Evolutionary conservation across 2,888 invertebrate genomes (phyloP).

Genomic region (Spodoptera exigua): DNA sequence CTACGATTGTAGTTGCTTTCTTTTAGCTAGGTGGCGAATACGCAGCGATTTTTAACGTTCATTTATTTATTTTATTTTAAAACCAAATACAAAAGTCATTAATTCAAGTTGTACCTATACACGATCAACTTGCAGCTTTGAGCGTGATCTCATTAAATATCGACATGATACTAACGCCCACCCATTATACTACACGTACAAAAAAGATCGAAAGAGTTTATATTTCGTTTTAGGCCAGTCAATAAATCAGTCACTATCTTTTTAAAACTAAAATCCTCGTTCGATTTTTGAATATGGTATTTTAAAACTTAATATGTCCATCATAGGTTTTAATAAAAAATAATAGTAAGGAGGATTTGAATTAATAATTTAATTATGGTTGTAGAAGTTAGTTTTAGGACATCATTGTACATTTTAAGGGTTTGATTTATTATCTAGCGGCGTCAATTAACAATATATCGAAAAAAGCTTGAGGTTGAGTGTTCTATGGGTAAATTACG

Average conservation of each 20-base stretch:
- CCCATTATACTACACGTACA: constrained; percentile 14
- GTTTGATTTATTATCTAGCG: constrained; percentile 49
- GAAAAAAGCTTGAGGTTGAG: constrained; percentile 21
- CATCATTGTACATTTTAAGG: constrained; percentile 52
- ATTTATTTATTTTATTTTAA: too few relatives aligned
- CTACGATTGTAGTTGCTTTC: too few relatives aligned
- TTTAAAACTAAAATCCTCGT: constrained; percentile 35
- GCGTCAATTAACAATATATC: constrained; percentile 40
- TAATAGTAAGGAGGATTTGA: constrained; percentile 21
- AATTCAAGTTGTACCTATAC: too few relatives aligned
- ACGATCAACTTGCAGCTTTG: neutral
- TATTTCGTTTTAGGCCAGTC: constrained; percentile 10
- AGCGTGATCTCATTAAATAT: constrained; percentile 19
- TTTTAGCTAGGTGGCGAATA: neutral
- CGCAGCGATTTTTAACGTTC: neutral
- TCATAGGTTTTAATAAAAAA: too few relatives aligned
- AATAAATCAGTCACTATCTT: constrained; percentile 51
- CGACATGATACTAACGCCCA: constrained; percentile 10
- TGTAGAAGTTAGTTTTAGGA: constrained; percentile 35
- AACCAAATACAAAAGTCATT: too few relatives aligned
- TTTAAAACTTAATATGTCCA: constrained; percentile 18
- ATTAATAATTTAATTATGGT: constrained; percentile 27
- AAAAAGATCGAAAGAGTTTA: constrained; percentile 21
- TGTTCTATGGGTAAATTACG: constrained; percentile 29
- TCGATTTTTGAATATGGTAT: constrained; percentile 45